These are phyloP conservation scores for Trichomalopsis sarcophagae DNA, from an alignment of 1,140 invertebrate genomes.

Conservation along the genomic window DNA sequence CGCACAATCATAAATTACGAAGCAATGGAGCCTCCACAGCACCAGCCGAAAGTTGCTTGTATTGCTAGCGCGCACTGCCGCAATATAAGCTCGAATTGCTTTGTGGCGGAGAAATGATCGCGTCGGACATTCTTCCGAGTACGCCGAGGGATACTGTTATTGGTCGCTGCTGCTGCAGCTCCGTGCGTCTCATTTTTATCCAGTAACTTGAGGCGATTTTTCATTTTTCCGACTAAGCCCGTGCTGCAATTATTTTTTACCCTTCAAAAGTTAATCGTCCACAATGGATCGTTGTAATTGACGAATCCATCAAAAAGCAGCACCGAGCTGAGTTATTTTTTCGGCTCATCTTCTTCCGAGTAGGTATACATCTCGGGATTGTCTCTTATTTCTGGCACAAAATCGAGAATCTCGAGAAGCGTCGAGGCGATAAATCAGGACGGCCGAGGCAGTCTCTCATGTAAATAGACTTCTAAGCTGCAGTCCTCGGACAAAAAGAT, in stretches of 20 bases:
- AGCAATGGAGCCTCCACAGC: too few species aligned
- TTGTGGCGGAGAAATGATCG: background rate
- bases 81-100: background rate
- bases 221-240: background rate
- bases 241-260: too few species aligned
- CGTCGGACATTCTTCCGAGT: background rate
- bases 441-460: slow-evolving; percentile 40
- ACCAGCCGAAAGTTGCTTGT: background rate
- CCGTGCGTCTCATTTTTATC: background rate
- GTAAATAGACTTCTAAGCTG: slow-evolving; percentile 45
- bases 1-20: background rate
- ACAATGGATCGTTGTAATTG: too few species aligned
- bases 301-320: too few species aligned
- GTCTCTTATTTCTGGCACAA: background rate
- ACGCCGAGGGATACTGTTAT: background rate
- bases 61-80: background rate
- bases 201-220: background rate
- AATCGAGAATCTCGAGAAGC: slow-evolving; percentile 36
- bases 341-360: too few species aligned
- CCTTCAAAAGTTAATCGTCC: too few species aligned
- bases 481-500: slow-evolving; percentile 35
- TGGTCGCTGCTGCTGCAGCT: too few species aligned
- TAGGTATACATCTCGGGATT: background rate
- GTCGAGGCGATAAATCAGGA: slow-evolving; percentile 40
- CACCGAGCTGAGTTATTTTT: too few species aligned